Percentiles rank a stretch among this genome's conserved stretches.
Evolutionary conservation across 1,140 invertebrate genomes (phyloP).

Genomic region (Palaemon carinicauda): DNA sequence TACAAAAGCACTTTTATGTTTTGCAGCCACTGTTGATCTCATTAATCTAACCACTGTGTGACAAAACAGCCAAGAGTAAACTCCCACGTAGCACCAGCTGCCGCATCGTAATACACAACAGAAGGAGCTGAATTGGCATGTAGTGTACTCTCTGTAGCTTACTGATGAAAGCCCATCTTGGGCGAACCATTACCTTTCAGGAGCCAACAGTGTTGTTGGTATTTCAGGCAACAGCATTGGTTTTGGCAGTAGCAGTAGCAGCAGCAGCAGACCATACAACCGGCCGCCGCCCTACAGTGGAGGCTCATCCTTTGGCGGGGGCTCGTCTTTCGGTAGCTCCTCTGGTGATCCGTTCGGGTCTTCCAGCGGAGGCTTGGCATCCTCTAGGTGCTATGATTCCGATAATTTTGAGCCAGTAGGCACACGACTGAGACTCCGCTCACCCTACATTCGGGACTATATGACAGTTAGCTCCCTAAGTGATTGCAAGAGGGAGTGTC

Average conservation of each 20-base stretch:
- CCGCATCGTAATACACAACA: not conserved
- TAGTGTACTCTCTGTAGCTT: not conserved
- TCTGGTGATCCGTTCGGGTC: not conserved
- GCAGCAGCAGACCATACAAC: not conserved
- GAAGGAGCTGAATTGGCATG: not conserved
- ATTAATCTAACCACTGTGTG: too few relatives aligned
- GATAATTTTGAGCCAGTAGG: constrained; percentile 34
- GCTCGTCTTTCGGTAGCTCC: not conserved
- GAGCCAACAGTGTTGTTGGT: not conserved
- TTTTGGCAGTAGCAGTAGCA: not conserved
- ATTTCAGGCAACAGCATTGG: not conserved
- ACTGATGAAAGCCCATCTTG: not conserved
- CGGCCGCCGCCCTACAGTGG: not conserved
- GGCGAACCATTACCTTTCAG: not conserved
- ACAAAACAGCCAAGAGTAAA: too few relatives aligned
- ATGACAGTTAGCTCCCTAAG: constrained; percentile 16
- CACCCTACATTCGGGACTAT: constrained; percentile 27
- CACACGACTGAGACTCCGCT: constrained; percentile 11
- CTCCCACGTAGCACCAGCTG: too few relatives aligned
- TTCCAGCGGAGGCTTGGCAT: not conserved
- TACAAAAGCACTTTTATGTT: too few relatives aligned
- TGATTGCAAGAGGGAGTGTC: constrained; percentile 37
- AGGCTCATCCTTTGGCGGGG: too few relatives aligned
- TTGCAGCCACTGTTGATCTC: too few relatives aligned
- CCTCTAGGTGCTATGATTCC: constrained; percentile 6